Evolutionary conservation across 2,113 vertebrate genomes (phyloP), one percentile per base, ranked within the genome.

Genomic region (Brachyhypopomus gauderio): DNA sequence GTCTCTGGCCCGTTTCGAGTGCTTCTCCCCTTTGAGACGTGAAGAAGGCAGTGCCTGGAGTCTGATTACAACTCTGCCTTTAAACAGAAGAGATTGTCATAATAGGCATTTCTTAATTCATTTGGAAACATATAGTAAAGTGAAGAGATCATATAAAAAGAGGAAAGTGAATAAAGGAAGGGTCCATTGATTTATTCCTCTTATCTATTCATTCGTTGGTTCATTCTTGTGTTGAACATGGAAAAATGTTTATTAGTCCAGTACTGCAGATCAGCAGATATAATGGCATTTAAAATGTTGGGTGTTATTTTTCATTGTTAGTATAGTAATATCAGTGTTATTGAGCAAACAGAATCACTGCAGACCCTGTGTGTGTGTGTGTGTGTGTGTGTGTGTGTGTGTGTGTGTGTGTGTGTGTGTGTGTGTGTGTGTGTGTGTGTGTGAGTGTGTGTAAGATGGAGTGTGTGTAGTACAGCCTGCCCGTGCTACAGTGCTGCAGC

Each of bases 51-150:
- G 4, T 56, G 27, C 38, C 19, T 63, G 34, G 59, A 73, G 34
- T 72, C 66, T 84, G 59, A 67, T 77, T 72, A 36, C 22, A 59
- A 7, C 2, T 25, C 72, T 16, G 56, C n/a, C 74, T 79, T 38
- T n/a, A 41, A 76, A 48, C 59, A 20, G 30, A 17, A 41, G 41
- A 52, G 5, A 30, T 64, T 19, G 8, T 17, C 16, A 30, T 45
- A 48, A 45, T 75, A 74, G 41, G 2, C 16, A 3, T 56, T 52
- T 48, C 0, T 73, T 67, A 59, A 12, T 17, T 14, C 14, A 23
- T 77, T 67, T 63, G 30, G 45, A 52, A 72, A 3, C 4, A 16
- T 14, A 36, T 58, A 79, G 9, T 58, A 36, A 30, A 41, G 38
- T 75, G 8, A 52, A n/a, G 11, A 3, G 16, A n/a, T 52, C 5